Evolutionary conservation across 1,140 invertebrate species (phyloP).

Genomic region (Aphelenchoides avenae): DNA sequence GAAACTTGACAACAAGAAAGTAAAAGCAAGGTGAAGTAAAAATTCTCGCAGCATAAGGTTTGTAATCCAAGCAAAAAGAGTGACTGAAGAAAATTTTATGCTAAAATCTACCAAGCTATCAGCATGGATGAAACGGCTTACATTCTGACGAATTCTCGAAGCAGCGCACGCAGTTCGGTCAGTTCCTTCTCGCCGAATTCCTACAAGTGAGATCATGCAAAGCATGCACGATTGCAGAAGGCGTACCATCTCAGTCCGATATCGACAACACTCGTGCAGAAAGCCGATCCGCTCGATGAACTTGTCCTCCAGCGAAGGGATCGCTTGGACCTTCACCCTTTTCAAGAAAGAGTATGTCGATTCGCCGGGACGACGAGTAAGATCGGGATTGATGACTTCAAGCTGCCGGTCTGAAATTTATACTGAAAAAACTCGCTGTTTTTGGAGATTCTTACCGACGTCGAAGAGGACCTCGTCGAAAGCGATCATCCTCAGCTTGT

Average conservation of each 20-base stretch:
- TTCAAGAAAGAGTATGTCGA: slow-evolving; percentile 42
- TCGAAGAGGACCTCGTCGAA: slow-evolving; percentile 44
- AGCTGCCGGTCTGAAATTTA: slow-evolving; percentile 41
- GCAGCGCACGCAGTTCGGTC: slow-evolving; percentile 36
- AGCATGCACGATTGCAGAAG: slow-evolving; percentile 14
- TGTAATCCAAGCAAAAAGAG: slow-evolving; percentile 1
- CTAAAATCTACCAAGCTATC: slow-evolving; percentile 2
- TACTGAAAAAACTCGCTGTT: not conserved
- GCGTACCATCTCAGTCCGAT: slow-evolving; percentile 30
- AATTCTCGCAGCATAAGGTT: no score
- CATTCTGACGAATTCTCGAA: slow-evolving; percentile 44
- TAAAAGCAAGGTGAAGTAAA: no score
- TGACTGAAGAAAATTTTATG: slow-evolving; percentile 8
- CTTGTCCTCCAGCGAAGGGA: slow-evolving; percentile 34
- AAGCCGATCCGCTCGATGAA: slow-evolving; percentile 48
- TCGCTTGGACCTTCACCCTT: slow-evolving; percentile 21
- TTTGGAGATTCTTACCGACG: no score
- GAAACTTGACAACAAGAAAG: not conserved
- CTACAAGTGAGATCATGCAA: slow-evolving; percentile 21
- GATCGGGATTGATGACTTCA: slow-evolving; percentile 41
- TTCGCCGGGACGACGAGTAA: slow-evolving; percentile 42
- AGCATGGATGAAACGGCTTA: not conserved
- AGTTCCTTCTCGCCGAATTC: slow-evolving; percentile 34
- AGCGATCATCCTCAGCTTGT: slow-evolving; percentile 48
- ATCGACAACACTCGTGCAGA: slow-evolving; percentile 43